These are phyloP conservation scores for Ambastaia sidthimunki DNA, from an alignment of 2,797 vertebrate species.

Conservation along the genomic window DNA sequence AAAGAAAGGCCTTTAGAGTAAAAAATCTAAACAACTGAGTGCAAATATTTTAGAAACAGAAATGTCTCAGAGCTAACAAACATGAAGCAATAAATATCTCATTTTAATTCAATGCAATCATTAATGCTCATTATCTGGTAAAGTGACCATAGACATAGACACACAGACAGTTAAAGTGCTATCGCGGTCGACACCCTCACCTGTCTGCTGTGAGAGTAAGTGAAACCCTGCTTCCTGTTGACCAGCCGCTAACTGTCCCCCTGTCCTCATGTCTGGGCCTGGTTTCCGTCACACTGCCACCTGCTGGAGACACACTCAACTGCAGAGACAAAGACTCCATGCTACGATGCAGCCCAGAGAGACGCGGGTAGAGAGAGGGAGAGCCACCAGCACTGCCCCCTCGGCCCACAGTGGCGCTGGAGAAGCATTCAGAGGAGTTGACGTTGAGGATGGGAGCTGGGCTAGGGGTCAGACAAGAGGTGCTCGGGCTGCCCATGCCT, in stretches of 20 bases:
- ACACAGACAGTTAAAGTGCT: background rate
- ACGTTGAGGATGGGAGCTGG: slow-evolving; percentile 92
- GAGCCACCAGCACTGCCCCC: slow-evolving; percentile 64
- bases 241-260: slow-evolving; percentile 81
- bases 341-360: slow-evolving; percentile 91
- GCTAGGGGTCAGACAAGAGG: slow-evolving; percentile 87
- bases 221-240: slow-evolving; percentile 79
- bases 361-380: slow-evolving; percentile 86
- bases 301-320: slow-evolving; percentile 85
- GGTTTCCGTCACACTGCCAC: slow-evolving; percentile 59
- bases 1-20: too few relatives aligned
- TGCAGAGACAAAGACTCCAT: slow-evolving; percentile 92
- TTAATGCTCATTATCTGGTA: background rate
- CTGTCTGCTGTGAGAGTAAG: slow-evolving; percentile 80
- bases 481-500: slow-evolving; percentile 60
- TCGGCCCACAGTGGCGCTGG: slow-evolving; percentile 73
- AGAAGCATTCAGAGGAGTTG: slow-evolving; percentile 91
- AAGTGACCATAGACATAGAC: background rate
- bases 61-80: too few relatives aligned
- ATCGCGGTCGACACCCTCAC: slow-evolving; percentile 68
- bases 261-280: slow-evolving; percentile 75
- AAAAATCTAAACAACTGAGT: too few relatives aligned
- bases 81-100: too few relatives aligned
- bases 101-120: too few relatives aligned
- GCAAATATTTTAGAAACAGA: too few relatives aligned